These are phyloP conservation scores for Meiosimyza platycephala DNA, from an alignment of 2,888 invertebrate genomes.

Conservation along the genomic window DNA sequence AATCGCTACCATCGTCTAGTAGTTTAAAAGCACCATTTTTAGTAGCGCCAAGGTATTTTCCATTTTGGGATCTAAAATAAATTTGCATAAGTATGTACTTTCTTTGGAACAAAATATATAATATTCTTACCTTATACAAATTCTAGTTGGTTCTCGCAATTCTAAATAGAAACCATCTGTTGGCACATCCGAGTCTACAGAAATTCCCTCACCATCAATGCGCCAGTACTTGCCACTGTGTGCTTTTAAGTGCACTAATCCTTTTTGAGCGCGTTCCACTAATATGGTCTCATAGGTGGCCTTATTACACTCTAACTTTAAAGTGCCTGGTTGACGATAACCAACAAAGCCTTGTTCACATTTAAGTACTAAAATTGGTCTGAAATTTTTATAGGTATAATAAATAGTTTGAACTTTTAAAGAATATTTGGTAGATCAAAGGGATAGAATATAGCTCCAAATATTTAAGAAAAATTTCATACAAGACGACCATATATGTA, in stretches of 20 bases:
- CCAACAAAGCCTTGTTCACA: constrained; percentile 97
- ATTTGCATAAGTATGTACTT: neutral
- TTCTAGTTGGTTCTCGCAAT: constrained; percentile 90
- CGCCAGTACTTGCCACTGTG: constrained; percentile 96
- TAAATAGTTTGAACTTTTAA: no score
- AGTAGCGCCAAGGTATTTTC: constrained; percentile 86
- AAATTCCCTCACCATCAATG: constrained; percentile 86
- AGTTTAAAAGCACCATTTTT: constrained; percentile 93
- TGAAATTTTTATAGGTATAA: constrained; percentile 63
- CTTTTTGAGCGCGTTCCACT: constrained; percentile 89
- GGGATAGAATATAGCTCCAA: no score
- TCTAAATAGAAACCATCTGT: constrained; percentile 90
- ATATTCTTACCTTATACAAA: constrained; percentile 79
- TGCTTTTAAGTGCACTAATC: constrained; percentile 91
- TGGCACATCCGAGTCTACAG: constrained; percentile 85
- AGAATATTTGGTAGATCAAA: no score
- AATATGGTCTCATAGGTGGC: constrained; percentile 93
- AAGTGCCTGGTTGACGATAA: constrained; percentile 80
- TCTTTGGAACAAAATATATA: neutral
- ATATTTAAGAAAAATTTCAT: no score
- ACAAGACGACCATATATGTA: no score
- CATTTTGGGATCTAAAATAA: constrained; percentile 67
- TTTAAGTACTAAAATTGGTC: constrained; percentile 92
- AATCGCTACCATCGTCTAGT: constrained; percentile 80
- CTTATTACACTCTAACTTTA: constrained; percentile 94